Evolutionary conservation across 2,113 vertebrate species (phyloP), one percentile per base, ranked within the genome.

Genomic region (Ochotona curzoniae): DNA sequence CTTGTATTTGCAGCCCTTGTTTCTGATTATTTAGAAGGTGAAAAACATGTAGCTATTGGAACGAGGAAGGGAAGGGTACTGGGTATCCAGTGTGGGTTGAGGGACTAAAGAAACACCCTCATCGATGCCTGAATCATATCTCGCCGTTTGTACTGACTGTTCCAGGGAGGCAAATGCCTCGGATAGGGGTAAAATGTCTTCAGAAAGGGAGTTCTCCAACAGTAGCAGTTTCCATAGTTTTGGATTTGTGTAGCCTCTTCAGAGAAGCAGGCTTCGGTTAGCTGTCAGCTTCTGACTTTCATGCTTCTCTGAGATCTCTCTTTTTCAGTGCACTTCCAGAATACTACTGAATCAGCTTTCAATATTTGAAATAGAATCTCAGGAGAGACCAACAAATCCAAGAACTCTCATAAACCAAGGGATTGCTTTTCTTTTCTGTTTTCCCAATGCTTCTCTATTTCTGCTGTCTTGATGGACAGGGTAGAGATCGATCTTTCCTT

Each of bases 1-100:
- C 20, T 67, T 86, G 23, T 81, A 90, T 70, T 64, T 90, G 35
- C 35, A 90, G 75, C 30, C 35, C 84, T 74, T 81, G 30, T 74
- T 91, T 94, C 63, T 67, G 49, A 94, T 91, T 94, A 80, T 91
- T 94, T 90, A 61, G 60, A 49, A 30, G 49, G 13, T 38, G 47
- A 82, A n/a, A 63, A 49, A 38, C 51, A 38, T 82, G 61, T 82
- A 75, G 60, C 21, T 82, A 20, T 63, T 70, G 61, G 51, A 87
- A 76, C 67, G 28, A 49, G 63, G 35, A n/a, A 66, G 28, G 64
- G 80, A 83, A 57, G 87, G 83, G 47, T 17, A 18, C 67, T 86
- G 54, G 54, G 13, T 6, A 57, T 67, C 28, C 47, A 47, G 6
- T 38, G 13, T 90, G 66, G 60, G 26, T 84, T 71, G n/a, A 18